These are phyloP conservation scores for Sebastes itinus DNA, from an alignment of 2,797 vertebrate genomes.

Conservation along the genomic window DNA sequence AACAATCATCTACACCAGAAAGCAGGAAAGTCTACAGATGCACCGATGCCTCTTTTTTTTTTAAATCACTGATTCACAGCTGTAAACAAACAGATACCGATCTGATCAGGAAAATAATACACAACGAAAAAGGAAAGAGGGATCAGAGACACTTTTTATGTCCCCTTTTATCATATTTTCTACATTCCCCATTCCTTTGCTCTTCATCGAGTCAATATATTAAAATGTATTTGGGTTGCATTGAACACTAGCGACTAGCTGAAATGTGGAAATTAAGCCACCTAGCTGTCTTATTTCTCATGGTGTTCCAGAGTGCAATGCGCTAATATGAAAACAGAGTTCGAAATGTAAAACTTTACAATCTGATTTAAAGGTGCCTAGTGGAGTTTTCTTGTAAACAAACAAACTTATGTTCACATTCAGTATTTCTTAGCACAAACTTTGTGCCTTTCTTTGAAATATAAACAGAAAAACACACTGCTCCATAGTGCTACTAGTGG, in stretches of 20 bases:
- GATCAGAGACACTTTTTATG: not conserved
- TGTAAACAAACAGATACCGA: not conserved
- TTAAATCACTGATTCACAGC: not conserved
- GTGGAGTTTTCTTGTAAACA: not conserved
- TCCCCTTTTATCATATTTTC: not conserved
- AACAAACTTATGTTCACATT: not conserved
- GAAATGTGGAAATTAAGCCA: not conserved
- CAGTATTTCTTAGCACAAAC: not conserved
- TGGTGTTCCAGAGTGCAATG: not conserved
- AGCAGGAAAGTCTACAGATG: not conserved
- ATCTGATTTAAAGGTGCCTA: not conserved
- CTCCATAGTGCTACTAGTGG: not conserved
- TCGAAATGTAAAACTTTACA: not conserved
- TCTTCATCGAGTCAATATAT: not conserved
- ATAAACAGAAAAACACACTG: not conserved
- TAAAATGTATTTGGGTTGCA: not conserved
- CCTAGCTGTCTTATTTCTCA: not conserved
- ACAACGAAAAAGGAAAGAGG: not conserved
- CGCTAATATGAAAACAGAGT: not conserved
- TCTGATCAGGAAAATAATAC: not conserved
- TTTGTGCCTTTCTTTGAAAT: not conserved
- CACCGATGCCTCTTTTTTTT: not conserved
- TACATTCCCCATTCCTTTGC: not conserved
- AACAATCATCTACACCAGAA: slow-evolving; percentile 16
- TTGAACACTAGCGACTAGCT: not conserved